phyloP scores from a whole-genome alignment of 2,888 invertebrate genomes.

The Lordiphosa fenestrarum region DNA sequence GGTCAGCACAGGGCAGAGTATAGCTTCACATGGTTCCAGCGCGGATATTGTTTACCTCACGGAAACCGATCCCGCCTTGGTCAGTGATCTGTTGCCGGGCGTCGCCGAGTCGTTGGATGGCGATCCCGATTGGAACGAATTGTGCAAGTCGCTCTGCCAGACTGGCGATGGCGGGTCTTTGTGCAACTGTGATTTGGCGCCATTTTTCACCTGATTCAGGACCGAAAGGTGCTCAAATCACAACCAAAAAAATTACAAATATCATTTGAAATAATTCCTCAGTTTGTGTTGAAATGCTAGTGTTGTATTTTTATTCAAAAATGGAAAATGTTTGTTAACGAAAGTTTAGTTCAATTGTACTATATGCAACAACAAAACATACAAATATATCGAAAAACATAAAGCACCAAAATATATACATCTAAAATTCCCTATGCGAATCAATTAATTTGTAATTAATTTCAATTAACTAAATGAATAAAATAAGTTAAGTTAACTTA shows the following conservation, averaged over 20 bases:
- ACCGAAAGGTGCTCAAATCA: constrained; percentile 55
- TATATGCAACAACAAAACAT: constrained; percentile 29
- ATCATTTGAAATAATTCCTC: constrained; percentile 41
- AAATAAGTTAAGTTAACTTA: constrained; percentile 20
- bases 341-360: constrained; percentile 61
- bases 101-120: constrained; percentile 19
- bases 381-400: constrained; percentile 13
- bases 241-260: constrained; percentile 30
- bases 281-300: constrained; percentile 62
- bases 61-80: neutral
- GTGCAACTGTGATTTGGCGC: constrained; percentile 87
- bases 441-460: constrained; percentile 81
- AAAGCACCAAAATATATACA: constrained; percentile 28
- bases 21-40: constrained; percentile 45
- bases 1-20: constrained; percentile 48
- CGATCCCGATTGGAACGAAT: constrained; percentile 83
- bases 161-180: constrained; percentile 88
- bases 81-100: constrained; percentile 1
- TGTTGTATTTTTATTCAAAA: constrained; percentile 49
- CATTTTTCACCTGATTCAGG: constrained; percentile 79
- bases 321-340: constrained; percentile 42
- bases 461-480: constrained; percentile 67
- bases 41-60: neutral
- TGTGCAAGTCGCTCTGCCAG: constrained; percentile 85
- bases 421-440: constrained; percentile 79